A percentile compares a stretch with the other conserved stretches of the same genome.
Evolutionary conservation across 2,797 vertebrate species (phyloP).

Genomic region (Cossypha niveicapilla): DNA sequence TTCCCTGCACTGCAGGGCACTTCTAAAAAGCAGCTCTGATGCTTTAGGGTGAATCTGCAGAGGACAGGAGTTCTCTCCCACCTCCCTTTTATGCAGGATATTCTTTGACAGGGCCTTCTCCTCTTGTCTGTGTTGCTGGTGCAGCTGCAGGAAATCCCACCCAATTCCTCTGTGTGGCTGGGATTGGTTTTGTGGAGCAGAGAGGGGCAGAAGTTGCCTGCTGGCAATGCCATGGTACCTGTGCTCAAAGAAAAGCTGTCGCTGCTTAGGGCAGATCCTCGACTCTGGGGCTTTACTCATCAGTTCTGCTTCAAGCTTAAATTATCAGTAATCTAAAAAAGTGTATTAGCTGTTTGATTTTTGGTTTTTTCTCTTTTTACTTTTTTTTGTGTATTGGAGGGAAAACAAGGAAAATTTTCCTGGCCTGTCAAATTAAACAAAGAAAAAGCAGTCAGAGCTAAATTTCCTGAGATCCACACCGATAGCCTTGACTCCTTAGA

Average conservation of each 20-base stretch:
- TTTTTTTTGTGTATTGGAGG: not conserved
- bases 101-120: not conserved
- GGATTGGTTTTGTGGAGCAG: not conserved
- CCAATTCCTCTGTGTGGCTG: fast-evolving
- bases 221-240: not conserved
- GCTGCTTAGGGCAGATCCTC: not conserved
- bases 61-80: not conserved
- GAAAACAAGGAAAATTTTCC: not conserved
- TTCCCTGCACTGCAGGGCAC: not conserved
- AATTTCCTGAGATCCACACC: not conserved
- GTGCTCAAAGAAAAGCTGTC: not conserved
- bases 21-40: not conserved
- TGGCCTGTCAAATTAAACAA: not conserved
- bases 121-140: not conserved
- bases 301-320: not conserved
- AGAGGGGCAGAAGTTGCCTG: not conserved
- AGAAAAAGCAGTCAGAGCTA: not conserved
- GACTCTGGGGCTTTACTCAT: not conserved
- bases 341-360: not conserved
- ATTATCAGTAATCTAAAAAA: not conserved
- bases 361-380: not conserved
- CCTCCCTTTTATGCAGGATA: not conserved
- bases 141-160: not conserved
- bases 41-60: not conserved
- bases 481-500: not conserved